These are phyloP conservation scores for Caenorhabditis sp. DNA, from an alignment of 2,888 invertebrate genomes.

Conservation along the genomic window DNA sequence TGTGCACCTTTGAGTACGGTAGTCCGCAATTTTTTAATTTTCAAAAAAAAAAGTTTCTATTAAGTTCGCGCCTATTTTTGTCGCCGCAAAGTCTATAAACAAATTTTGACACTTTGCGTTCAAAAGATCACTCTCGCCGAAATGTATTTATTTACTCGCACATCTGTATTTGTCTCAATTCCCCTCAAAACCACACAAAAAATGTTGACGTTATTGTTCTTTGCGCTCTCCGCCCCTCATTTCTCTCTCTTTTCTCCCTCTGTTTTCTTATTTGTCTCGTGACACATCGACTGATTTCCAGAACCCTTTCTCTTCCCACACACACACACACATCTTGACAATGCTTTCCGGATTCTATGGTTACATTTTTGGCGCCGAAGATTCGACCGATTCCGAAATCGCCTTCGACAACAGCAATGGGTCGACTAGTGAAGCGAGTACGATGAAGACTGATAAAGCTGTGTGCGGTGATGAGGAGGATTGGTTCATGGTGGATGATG, in stretches of 20 bases:
- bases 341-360: constrained; percentile 34
- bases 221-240: constrained; percentile 6
- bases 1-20: too few species aligned
- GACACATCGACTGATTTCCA: neutral
- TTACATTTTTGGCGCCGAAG: constrained; percentile 29
- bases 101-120: neutral
- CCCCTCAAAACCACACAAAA: constrained; percentile 3
- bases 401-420: neutral
- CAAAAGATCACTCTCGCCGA: neutral
- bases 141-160: constrained; percentile 11
- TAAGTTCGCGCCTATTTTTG: too few species aligned
- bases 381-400: constrained; percentile 23
- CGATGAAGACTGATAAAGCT: neutral
- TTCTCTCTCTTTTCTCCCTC: neutral
- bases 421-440: neutral
- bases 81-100: too few species aligned
- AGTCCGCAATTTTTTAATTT: too few species aligned
- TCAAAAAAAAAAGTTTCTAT: too few species aligned
- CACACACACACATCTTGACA: neutral
- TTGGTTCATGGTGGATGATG: neutral
- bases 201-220: neutral
- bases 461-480: neutral
- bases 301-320: neutral
- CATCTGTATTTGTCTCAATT: constrained; percentile 15
- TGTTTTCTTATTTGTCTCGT: constrained; percentile 1